Evolutionary conservation across 2,797 vertebrate genomes (phyloP), one percentile per base, ranked within the genome.

Genomic region (Prionace glauca): DNA sequence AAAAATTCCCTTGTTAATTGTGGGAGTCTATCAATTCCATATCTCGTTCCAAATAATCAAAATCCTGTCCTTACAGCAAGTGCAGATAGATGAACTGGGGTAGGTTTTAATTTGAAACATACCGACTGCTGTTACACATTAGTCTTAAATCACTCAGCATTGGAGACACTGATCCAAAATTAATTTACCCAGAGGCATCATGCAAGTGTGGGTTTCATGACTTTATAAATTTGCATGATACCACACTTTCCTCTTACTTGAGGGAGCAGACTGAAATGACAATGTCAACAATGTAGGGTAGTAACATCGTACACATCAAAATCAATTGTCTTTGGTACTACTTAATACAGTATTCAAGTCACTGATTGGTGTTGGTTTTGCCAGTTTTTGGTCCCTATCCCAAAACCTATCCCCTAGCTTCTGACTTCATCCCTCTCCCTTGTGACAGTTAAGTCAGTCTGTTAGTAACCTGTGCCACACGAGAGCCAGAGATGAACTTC

Each of bases 81-180:
- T 65, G n/a, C 20, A n/a, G 90, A 92, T 67, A 92, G 50, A 56
- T 56, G 50, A 56, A 56, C 50, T 4, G 50, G 62, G 62, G 1
- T 67, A 92, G 62, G 62, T 92, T 91, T 65, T 36, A 92, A 92
- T 67, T 92, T 67, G 62, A 92, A 67, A 67, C n/a, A 22, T 32
- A 92, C n/a, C 62, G 20, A 67, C 90, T 67, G n/a, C n/a, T 67
- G 90, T 41, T 92, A 41, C 26, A 32, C n/a, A 41, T 92, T 92
- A 92, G 56, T 32, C 29, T 90, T 62, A 60, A 60, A 56, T 45
- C 45, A 10, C 20, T 56, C 84, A 24, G 79, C 7, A 5, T 4
- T 22, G 8, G 87, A 62, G 87, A 32, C 56, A 62, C 29, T 32
- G 56, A 90, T 90, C 26, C 56, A 60, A 32, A 16, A 60, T 62